Evolutionary conservation across 2,888 invertebrate genomes (phyloP).

Genomic region (Sesia bembeciformis): DNA sequence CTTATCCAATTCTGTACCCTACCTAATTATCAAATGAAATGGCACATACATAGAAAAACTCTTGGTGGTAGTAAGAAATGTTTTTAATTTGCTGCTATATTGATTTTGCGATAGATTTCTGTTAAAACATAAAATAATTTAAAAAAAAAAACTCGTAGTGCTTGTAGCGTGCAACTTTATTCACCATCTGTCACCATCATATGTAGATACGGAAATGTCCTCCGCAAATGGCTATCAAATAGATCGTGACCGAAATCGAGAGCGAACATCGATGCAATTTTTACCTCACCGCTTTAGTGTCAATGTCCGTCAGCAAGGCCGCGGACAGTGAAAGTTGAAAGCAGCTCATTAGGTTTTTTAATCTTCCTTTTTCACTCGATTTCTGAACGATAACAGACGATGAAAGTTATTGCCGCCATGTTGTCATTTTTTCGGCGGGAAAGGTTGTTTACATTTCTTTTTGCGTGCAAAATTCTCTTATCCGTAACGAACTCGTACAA

Average conservation of each 20-base stretch:
- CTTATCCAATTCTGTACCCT: too few relatives aligned
- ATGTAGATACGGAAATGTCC: conserved; percentile 8
- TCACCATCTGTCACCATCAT: too few relatives aligned
- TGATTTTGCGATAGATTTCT: too few relatives aligned
- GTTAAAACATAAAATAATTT: too few relatives aligned
- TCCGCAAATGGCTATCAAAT: conserved; percentile 11
- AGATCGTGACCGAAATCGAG: conserved; percentile 33
- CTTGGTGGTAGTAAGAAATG: too few relatives aligned
- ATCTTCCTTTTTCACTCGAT: conserved; percentile 16
- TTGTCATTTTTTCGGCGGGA: background rate
- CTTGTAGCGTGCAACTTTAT: too few relatives aligned
- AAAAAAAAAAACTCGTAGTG: too few relatives aligned
- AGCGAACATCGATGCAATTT: conserved; percentile 30
- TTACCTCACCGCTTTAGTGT: conserved; percentile 23
- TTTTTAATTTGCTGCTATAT: too few relatives aligned
- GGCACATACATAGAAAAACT: too few relatives aligned
- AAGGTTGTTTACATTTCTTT: background rate
- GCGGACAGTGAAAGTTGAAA: conserved; percentile 56
- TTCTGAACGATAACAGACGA: conserved; percentile 3
- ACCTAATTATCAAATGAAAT: too few relatives aligned
- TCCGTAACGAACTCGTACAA: too few relatives aligned
- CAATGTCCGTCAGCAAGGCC: conserved; percentile 44
- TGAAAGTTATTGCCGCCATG: background rate
- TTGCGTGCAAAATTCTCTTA: background rate
- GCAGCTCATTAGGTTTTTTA: conserved; percentile 29